phyloP scores from a whole-genome alignment of 2,888 invertebrate species.

The Drosophila lutescens region DNA sequence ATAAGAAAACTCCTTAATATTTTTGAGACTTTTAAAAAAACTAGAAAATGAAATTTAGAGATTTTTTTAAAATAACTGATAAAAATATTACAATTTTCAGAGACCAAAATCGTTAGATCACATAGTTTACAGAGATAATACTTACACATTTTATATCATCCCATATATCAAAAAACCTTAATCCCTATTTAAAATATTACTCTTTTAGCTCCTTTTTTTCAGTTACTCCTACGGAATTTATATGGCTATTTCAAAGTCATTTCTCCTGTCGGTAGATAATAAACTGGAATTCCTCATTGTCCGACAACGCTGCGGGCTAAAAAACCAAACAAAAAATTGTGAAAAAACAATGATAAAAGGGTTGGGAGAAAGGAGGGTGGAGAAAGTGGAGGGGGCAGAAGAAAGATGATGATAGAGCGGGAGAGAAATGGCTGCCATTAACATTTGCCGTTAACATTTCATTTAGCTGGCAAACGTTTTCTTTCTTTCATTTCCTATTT shows the following conservation, averaged over 20 bases:
- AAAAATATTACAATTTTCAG: too few species aligned
- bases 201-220: background rate
- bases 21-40: too few species aligned
- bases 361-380: background rate
- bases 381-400: conserved; percentile 4
- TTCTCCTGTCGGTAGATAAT: conserved; percentile 37
- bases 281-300: conserved; percentile 34
- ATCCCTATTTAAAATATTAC: background rate
- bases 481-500: conserved; percentile 41
- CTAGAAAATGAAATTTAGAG: too few species aligned
- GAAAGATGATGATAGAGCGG: conserved; percentile 3
- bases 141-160: too few species aligned
- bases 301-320: conserved; percentile 1
- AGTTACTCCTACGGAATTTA: background rate
- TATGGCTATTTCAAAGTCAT: conserved; percentile 14
- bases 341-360: conserved; percentile 15
- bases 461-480: conserved; percentile 62
- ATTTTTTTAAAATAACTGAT: too few species aligned
- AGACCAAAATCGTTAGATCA: too few species aligned
- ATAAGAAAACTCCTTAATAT: too few species aligned
- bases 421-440: conserved; percentile 59
- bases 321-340: background rate
- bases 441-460: conserved; percentile 62
- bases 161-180: background rate
- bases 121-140: too few species aligned